Percentiles rank a stretch among this genome's conserved stretches.
Conservation (phyloP, 1,140 invertebrate genomes). For the Aricia agestis region DNA sequence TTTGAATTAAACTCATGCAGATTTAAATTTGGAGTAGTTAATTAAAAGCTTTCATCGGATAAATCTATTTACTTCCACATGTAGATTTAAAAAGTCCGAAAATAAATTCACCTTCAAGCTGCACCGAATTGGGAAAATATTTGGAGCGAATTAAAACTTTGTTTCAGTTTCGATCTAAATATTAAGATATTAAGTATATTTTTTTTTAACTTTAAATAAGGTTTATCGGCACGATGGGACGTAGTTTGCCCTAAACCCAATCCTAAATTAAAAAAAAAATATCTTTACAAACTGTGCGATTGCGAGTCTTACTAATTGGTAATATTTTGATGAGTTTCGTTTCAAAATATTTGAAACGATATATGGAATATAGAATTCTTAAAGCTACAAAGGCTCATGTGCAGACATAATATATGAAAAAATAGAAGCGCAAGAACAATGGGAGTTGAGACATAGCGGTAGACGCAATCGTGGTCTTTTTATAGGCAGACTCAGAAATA, state of each 20-base stretch:
- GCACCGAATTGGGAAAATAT: not conserved
- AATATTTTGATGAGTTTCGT: too few relatives aligned
- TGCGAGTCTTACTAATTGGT: too few relatives aligned
- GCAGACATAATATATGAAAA: slow-evolving; percentile 18
- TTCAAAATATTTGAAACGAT: not conserved
- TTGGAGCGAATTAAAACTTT: not conserved
- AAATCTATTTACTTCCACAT: not conserved
- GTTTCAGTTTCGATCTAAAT: too few relatives aligned
- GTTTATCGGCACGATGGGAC: too few relatives aligned
- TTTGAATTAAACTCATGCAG: not conserved
- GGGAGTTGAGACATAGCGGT: slow-evolving; percentile 42
- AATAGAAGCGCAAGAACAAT: slow-evolving; percentile 33
- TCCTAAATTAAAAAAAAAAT: too few relatives aligned
- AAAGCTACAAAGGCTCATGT: not conserved
- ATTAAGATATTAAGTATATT: too few relatives aligned
- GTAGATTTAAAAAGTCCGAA: slow-evolving; percentile 2
- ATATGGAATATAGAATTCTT: not conserved
- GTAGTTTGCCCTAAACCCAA: too few relatives aligned
- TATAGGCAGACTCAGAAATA: slow-evolving; percentile 46
- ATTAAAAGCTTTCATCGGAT: slow-evolving; percentile 12
- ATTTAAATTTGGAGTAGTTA: slow-evolving; percentile 10
- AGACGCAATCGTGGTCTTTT: slow-evolving; percentile 55
- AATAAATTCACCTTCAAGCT: slow-evolving; percentile 1
- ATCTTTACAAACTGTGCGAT: too few relatives aligned
- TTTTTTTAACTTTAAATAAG: too few relatives aligned